Evolutionary conservation across 2,113 vertebrate genomes (phyloP).

Genomic region (Apteryx mantelli): DNA sequence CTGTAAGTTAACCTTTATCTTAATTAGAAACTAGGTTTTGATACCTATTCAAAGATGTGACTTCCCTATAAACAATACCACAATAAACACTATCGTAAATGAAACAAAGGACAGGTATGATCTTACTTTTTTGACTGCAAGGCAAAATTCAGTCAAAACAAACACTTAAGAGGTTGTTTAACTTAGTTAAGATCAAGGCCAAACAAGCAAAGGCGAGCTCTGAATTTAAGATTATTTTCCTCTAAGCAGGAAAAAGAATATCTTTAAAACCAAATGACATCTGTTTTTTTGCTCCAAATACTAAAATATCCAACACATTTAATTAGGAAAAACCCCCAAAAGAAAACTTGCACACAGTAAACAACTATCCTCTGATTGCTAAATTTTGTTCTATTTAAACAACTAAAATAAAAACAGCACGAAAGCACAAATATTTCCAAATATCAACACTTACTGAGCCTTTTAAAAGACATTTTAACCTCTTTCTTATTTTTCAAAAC

Average conservation of each 20-base stretch:
- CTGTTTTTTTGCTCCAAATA: background rate
- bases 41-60: background rate
- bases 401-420: background rate
- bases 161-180: background rate
- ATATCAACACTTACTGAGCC: background rate
- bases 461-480: background rate
- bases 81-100: background rate
- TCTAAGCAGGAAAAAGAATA: background rate
- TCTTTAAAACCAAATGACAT: background rate
- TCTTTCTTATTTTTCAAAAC: background rate
- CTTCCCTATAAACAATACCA: background rate
- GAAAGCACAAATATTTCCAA: background rate
- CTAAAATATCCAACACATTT: background rate
- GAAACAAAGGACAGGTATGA: slow-evolving; percentile 31
- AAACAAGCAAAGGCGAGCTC: background rate
- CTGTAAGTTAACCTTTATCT: background rate
- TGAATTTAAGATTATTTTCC: background rate
- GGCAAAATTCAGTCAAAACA: background rate
- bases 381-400: background rate
- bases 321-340: background rate
- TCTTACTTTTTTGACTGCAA: background rate
- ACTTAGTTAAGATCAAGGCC: background rate
- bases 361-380: background rate
- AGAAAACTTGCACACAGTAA: background rate
- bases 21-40: background rate